Evolutionary conservation across 2,797 vertebrate genomes (phyloP), one percentile per base, ranked within the genome.

Genomic region (Pseudomugil gertrudae): DNA sequence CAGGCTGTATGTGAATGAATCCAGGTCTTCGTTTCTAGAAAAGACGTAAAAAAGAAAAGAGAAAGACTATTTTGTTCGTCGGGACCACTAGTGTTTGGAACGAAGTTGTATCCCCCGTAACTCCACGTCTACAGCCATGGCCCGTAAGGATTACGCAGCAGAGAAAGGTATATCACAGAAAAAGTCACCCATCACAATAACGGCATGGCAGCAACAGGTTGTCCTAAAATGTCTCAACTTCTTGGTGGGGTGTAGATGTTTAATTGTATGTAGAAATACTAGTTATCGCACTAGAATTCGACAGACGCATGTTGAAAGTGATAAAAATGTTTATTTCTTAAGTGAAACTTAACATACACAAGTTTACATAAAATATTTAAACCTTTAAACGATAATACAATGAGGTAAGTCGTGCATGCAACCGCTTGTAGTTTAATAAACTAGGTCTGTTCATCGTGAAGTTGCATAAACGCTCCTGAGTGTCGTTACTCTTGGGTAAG

Each of bases 81-180:
- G 17, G 3, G 3, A 1, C 4, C 7, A 45, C 1, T 3, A 1
- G 2, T 7, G 5, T 35, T 68, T 5, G 19, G 27, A 48, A 10
- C 29, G 2, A 45, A 76, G 4, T 60, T 23, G 9, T 52, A 14
- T 24, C 4, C 51, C 2, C 36, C 0, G 62, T 67, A 35, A n/a
- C 26, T 57, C 23, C n/a, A 59, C 36, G 27, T 40, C 48, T 72
- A 40, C 70, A 85, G 82, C 23, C 59, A 97, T 96, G 96, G 91
- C 95, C 69, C 94, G 94, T 2, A 95, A 94, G 83, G 96, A 97
- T 84, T 97, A 97, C 61, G 74, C 86, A 8, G 89, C 94, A 66
- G 96, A 97, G 81, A 96, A 96, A 91, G 96, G 96, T 96, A 85
- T 3, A n/a, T n/a, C n/a, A 29, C 29, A 29, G 29, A 29, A 83